Conservation (phyloP, 2,797 vertebrate genomes). For the Lates japonicus region DNA sequence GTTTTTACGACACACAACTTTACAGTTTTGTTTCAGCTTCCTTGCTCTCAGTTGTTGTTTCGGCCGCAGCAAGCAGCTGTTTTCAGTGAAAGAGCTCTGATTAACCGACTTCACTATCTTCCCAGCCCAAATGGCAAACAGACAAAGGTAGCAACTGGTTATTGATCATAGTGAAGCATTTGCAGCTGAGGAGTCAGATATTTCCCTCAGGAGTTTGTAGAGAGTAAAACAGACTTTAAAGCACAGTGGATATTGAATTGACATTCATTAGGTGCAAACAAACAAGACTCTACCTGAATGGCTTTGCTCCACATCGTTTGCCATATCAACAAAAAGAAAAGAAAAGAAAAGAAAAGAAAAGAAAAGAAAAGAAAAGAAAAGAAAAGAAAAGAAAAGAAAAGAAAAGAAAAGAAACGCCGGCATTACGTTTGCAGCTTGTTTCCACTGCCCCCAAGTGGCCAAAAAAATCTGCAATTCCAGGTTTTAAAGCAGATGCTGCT, state of each 20-base stretch:
- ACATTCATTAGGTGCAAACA: background rate
- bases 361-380: background rate
- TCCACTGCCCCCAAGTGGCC: background rate
- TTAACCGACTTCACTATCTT: background rate
- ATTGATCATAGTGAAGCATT: background rate
- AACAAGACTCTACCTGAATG: background rate
- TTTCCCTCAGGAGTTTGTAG: background rate
- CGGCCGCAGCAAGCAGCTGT: background rate
- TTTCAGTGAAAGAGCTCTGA: background rate
- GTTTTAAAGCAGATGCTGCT: background rate
- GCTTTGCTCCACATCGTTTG: background rate
- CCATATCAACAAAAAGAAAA: too few relatives aligned
- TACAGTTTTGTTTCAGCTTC: background rate
- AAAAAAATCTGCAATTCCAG: background rate
- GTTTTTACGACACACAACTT: background rate
- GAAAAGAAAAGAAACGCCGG: background rate
- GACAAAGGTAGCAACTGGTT: background rate
- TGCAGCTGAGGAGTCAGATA: background rate
- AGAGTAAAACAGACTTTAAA: background rate
- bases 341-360: background rate
- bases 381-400: background rate
- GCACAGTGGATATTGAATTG: background rate
- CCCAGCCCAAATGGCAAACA: background rate
- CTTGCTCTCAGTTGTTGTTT: background rate
- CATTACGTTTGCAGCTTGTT: background rate